A percentile compares a stretch with the other conserved stretches of the same genome.
phyloP scores from a whole-genome alignment of 2,888 invertebrate species.

The Nematopogon swammerdamellus region DNA sequence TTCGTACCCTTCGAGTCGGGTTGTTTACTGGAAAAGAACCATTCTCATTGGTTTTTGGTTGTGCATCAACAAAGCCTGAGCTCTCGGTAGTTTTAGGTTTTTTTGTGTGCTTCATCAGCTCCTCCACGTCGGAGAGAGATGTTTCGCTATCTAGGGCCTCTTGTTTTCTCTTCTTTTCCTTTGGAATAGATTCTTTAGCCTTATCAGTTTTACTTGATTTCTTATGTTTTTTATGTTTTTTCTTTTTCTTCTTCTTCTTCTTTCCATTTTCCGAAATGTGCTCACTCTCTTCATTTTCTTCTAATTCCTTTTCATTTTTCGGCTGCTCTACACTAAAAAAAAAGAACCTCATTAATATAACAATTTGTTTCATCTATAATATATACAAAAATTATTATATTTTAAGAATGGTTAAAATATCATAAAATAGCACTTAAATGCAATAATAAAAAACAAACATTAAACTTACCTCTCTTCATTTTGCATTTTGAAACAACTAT shows the following conservation, averaged over 20 bases:
- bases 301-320: neutral
- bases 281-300: neutral
- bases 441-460: too few species aligned
- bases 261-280: conserved; percentile 13
- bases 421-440: too few species aligned
- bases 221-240: conserved; percentile 68
- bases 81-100: conserved; percentile 23
- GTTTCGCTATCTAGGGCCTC: conserved; percentile 32
- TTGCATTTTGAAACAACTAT: too few species aligned
- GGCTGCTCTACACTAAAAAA: too few species aligned
- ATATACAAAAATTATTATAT: too few species aligned
- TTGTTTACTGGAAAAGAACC: conserved; percentile 19
- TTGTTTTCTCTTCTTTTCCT: neutral
- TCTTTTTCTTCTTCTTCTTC: conserved; percentile 51
- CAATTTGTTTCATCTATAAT: too few species aligned
- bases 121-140: conserved; percentile 36
- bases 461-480: too few species aligned
- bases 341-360: too few species aligned
- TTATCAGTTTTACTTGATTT: conserved; percentile 59
- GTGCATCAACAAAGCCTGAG: too few species aligned
- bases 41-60: conserved; percentile 22
- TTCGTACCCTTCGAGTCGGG: conserved; percentile 10
- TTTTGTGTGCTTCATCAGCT: conserved; percentile 34
- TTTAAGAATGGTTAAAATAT: too few species aligned
- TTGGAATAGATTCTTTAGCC: conserved; percentile 29